Evolutionary conservation across 53 echinoderm and acorn worm genomes (phyloP), one percentile per base, ranked within the genome.

Genomic region (Crossaster papposus): DNA sequence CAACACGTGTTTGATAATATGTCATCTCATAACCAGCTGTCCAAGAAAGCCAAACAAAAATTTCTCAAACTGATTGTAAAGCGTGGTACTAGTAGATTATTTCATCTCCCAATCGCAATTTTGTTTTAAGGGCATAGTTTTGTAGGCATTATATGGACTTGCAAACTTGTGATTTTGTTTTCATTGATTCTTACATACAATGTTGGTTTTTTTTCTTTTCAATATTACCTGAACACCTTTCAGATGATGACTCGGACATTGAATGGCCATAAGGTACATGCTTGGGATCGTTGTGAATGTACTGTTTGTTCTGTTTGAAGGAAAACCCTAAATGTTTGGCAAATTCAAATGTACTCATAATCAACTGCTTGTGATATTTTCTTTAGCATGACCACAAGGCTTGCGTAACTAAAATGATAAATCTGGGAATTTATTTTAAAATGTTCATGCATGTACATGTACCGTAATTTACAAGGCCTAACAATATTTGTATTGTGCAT

Each of bases 171-270:
- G n/a, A n/a, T n/a, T 54, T 30, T 79, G 14, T 70, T 37, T 72
- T 72, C 72, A 53, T 85, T 54, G 73, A 54, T 62, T 76, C 64
- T 7, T 32, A 58, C 14, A 9, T n/a, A 20, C 23, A 18, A 2
- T 51, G 22, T 50, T 18, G n/a, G n/a, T 44, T 3, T 50, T 50
- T n/a, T 51, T 18, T 68, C 76, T 65, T 63, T 87, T 34, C 74
- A 44, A 72, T 36, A 54, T 26, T 53, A 32, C 35, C 54, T 53
- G 71, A 72, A 52, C 58, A 36, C 54, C 53, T 75, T 72, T 54
- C 75, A 87, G 87, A 87, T 75, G 87, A 84, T 72, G 84, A 87
- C 51, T 87, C 87, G 29, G 87, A 87, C 55, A 75, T 77, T 54
- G 87, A 87, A 24, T 87, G 87, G 87, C 87, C 87, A 34, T 87